Conservation (phyloP, 2,797 vertebrate genomes). For the Pygocentrus nattereri region DNA sequence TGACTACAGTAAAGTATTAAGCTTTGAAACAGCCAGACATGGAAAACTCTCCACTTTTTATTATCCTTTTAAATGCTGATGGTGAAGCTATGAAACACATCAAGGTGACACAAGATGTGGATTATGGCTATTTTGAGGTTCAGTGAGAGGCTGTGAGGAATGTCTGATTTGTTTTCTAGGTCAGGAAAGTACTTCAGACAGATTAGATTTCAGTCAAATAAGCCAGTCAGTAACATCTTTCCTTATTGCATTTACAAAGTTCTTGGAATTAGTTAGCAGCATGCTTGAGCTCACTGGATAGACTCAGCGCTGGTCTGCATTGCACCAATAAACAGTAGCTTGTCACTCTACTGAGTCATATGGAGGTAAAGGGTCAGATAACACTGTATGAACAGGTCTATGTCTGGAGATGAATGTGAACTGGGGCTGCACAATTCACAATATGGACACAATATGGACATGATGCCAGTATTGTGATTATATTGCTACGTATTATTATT, state of each 20-base stretch:
- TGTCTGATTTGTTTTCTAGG: conserved; percentile 34
- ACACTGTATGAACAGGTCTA: too few species aligned
- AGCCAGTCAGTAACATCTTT: not conserved
- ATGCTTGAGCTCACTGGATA: too few species aligned
- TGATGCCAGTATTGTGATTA: too few species aligned
- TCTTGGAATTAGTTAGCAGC: not conserved
- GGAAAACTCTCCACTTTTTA: not conserved
- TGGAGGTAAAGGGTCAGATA: too few species aligned
- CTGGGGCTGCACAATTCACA: too few species aligned
- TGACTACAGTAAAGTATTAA: conserved; percentile 22
- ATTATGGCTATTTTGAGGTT: conserved; percentile 43
- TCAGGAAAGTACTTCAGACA: conserved; percentile 15
- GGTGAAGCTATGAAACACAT: conserved; percentile 15
- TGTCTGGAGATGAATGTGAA: too few species aligned
- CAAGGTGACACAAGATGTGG: conserved; percentile 16
- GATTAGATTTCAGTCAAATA: not conserved
- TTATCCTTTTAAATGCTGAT: conserved; percentile 16
- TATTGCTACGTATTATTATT: too few species aligned
- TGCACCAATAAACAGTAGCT: too few species aligned
- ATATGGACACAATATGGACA: too few species aligned
- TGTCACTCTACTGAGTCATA: too few species aligned
- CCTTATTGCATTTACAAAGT: not conserved
- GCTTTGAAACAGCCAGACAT: conserved; percentile 36
- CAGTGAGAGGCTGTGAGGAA: conserved; percentile 20
- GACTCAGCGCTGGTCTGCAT: too few species aligned